Evolutionary conservation across 2,888 invertebrate genomes (phyloP).

Genomic region (Parnassius orleans): DNA sequence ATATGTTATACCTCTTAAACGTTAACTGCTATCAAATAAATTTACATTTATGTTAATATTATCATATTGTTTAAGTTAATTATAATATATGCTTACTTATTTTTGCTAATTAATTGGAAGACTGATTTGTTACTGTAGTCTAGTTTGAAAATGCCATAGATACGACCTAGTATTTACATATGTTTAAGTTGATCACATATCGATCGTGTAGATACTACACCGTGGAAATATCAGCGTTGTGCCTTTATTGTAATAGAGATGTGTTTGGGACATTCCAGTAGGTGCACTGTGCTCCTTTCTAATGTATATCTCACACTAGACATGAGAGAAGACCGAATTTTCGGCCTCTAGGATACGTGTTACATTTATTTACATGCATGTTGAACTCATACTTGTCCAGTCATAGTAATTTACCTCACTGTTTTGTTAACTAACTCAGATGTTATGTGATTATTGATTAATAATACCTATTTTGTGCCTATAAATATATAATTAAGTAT

Average conservation of each 20-base stretch:
- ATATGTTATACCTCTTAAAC: slow-evolving; percentile 31
- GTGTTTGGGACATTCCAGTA: slow-evolving; percentile 66
- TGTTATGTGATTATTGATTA: slow-evolving; percentile 68
- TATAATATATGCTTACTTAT: slow-evolving; percentile 55
- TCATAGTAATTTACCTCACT: slow-evolving; percentile 48
- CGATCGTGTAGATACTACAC: slow-evolving; percentile 65
- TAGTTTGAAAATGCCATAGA: slow-evolving; percentile 81
- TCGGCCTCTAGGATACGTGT: slow-evolving; percentile 1
- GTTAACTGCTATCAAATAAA: slow-evolving; percentile 35
- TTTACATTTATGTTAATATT: slow-evolving; percentile 43
- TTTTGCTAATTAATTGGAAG: slow-evolving; percentile 74
- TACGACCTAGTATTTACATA: slow-evolving; percentile 63
- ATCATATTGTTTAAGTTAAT: slow-evolving; percentile 54
- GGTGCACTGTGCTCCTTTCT: slow-evolving; percentile 60
- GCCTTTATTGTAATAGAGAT: slow-evolving; percentile 71
- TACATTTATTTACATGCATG: slow-evolving; percentile 8
- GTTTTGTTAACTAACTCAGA: slow-evolving; percentile 59
- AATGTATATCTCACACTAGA: slow-evolving; percentile 33
- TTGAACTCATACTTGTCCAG: slow-evolving; percentile 26
- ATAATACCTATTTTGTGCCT: slow-evolving; percentile 73
- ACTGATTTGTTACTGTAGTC: slow-evolving; percentile 81
- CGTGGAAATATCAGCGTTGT: slow-evolving; percentile 65
- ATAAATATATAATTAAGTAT: slow-evolving; percentile 60
- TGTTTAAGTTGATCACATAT: slow-evolving; percentile 57
- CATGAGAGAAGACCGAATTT: slow-evolving; percentile 30